Evolutionary conservation across 2,888 invertebrate species (phyloP).

Genomic region (Erebia aethiops): DNA sequence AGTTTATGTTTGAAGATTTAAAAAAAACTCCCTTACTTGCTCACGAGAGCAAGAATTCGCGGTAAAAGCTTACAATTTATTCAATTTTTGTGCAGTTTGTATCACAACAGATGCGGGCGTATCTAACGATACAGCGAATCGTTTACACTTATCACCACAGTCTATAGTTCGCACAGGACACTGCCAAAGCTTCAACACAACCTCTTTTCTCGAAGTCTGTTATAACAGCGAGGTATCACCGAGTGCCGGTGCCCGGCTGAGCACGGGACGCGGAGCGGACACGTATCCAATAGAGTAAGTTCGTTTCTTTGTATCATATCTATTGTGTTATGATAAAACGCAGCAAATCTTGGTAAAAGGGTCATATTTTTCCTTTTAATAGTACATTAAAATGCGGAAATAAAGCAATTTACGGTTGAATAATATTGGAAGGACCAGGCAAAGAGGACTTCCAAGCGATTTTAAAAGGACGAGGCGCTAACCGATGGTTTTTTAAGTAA

Average conservation of each 20-base stretch:
- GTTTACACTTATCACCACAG: constrained; percentile 10
- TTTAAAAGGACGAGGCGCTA: too few species aligned
- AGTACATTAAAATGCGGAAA: too few species aligned
- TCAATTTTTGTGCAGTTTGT: background rate
- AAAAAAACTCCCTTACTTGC: too few species aligned
- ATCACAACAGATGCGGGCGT: background rate
- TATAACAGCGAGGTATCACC: background rate
- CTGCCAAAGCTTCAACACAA: background rate
- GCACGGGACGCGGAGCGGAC: constrained; percentile 26
- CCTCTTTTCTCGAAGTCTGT: background rate
- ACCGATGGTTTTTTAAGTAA: too few species aligned
- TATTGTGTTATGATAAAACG: too few species aligned
- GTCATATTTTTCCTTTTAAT: too few species aligned
- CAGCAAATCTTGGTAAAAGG: too few species aligned
- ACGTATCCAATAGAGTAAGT: constrained; percentile 8
- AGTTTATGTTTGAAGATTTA: too few species aligned
- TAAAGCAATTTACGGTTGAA: too few species aligned
- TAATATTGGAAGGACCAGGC: too few species aligned
- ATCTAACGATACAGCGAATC: constrained; percentile 11
- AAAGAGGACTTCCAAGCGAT: too few species aligned
- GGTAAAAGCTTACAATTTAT: background rate
- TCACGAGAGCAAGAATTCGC: too few species aligned
- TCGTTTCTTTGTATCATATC: constrained; percentile 4
- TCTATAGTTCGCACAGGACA: constrained; percentile 21
- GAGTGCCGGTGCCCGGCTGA: constrained; percentile 25